These are phyloP conservation scores for Galago senegalensis DNA, from an alignment of 2,797 vertebrate species.

Conservation along the genomic window DNA sequence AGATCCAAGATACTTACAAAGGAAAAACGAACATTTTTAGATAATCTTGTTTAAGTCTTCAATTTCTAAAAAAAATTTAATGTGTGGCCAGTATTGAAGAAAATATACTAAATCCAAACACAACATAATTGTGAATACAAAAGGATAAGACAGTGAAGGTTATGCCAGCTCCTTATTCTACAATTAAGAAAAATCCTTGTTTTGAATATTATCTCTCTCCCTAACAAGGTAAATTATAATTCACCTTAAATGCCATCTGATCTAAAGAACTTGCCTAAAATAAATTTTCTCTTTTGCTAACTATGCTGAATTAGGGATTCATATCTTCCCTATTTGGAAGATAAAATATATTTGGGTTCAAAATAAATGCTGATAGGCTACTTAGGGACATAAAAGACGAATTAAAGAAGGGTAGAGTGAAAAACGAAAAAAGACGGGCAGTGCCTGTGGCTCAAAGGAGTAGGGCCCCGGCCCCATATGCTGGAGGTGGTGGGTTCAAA, in stretches of 20 bases:
- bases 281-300: conserved; percentile 68
- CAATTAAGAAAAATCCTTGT: background rate
- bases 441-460: too few species aligned
- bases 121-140: background rate
- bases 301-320: conserved; percentile 66
- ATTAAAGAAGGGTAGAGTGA: conserved; percentile 9
- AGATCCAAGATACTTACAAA: background rate
- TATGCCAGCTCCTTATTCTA: background rate
- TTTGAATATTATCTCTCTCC: conserved; percentile 37
- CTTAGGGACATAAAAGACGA: background rate
- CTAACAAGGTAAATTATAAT: conserved; percentile 39
- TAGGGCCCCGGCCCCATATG: too few species aligned
- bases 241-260: conserved; percentile 51
- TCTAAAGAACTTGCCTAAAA: conserved; percentile 47
- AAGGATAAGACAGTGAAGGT: background rate
- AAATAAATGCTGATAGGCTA: conserved; percentile 56
- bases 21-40: conserved; percentile 20
- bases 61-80: background rate
- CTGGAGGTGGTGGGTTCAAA: too few species aligned
- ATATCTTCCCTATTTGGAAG: conserved; percentile 4
- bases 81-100: background rate
- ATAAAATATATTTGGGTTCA: conserved; percentile 59
- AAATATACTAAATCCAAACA: conserved; percentile 36
- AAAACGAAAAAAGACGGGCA: background rate
- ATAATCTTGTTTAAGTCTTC: conserved; percentile 1